Evolutionary conservation across 1,140 invertebrate genomes (phyloP).

Genomic region (Drosophila obscura): DNA sequence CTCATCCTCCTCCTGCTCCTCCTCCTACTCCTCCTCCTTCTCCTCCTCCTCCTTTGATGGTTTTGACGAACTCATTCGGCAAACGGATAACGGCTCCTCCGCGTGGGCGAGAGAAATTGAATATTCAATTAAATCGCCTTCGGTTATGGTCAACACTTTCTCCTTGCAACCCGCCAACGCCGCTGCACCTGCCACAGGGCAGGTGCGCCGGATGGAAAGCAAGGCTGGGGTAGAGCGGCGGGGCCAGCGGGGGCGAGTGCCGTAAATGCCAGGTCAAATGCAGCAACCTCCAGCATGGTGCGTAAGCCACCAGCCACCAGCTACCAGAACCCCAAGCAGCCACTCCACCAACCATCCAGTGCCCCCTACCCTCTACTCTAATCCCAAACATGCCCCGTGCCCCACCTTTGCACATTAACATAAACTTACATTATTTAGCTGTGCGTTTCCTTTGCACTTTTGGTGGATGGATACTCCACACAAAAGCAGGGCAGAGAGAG

Average conservation of each 20-base stretch:
- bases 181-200: constrained; percentile 23
- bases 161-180: constrained; percentile 13
- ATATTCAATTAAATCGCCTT: constrained; percentile 46
- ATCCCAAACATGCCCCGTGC: not conserved
- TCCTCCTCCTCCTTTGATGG: too few relatives aligned
- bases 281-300: constrained; percentile 20
- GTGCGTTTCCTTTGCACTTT: constrained; percentile 57
- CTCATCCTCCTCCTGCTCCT: too few relatives aligned
- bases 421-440: constrained; percentile 76
- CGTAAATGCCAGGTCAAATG: constrained; percentile 36
- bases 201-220: too few relatives aligned
- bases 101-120: constrained; percentile 38
- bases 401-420: constrained; percentile 42
- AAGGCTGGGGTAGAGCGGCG: too few relatives aligned
- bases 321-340: too few relatives aligned
- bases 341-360: too few relatives aligned
- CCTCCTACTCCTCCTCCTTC: too few relatives aligned
- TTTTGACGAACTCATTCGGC: constrained; percentile 7
- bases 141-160: constrained; percentile 44
- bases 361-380: too few relatives aligned
- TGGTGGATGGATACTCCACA: too few relatives aligned
- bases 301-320: not conserved
- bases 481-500: too few relatives aligned
- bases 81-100: not conserved
- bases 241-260: not conserved